Evolutionary conservation across 2,797 vertebrate species (phyloP).

Genomic region (Sebastiscus tertius): DNA sequence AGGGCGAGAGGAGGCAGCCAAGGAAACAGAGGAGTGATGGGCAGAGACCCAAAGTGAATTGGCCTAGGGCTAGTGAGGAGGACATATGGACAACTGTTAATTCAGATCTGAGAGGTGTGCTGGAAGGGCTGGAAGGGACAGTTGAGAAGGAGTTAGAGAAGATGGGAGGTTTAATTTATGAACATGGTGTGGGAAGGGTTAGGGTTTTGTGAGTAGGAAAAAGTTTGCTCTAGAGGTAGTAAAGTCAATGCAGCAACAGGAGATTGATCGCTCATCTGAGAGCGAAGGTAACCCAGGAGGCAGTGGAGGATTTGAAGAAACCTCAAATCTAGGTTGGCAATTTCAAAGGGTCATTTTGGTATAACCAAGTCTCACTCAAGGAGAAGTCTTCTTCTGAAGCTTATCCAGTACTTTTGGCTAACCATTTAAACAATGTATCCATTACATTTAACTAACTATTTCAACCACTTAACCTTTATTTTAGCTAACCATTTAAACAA

Average conservation of each 20-base stretch:
- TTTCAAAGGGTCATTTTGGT: neutral
- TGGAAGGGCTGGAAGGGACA: neutral
- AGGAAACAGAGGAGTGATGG: neutral
- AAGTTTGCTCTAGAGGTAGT: neutral
- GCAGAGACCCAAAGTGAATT: neutral
- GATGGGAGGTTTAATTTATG: neutral
- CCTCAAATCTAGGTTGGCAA: neutral
- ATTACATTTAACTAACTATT: too few relatives aligned
- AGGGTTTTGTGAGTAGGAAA: neutral
- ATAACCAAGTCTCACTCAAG: too few relatives aligned
- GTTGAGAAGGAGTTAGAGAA: neutral
- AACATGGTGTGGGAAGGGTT: neutral
- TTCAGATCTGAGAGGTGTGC: slow-evolving; percentile 7
- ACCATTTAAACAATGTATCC: neutral
- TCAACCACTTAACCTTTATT: too few relatives aligned
- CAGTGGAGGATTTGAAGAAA: neutral
- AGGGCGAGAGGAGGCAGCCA: neutral
- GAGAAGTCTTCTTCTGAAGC: too few relatives aligned
- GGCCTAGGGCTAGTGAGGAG: neutral
- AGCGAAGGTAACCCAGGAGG: neutral
- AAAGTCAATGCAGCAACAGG: neutral
- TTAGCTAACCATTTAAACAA: too few relatives aligned
- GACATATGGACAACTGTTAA: neutral
- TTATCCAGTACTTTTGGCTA: too few relatives aligned
- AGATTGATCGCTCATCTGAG: neutral